Evolutionary conservation across 2,888 invertebrate species (phyloP), one percentile per base, ranked within the genome.

Genomic region (Itoplectis maculator): DNA sequence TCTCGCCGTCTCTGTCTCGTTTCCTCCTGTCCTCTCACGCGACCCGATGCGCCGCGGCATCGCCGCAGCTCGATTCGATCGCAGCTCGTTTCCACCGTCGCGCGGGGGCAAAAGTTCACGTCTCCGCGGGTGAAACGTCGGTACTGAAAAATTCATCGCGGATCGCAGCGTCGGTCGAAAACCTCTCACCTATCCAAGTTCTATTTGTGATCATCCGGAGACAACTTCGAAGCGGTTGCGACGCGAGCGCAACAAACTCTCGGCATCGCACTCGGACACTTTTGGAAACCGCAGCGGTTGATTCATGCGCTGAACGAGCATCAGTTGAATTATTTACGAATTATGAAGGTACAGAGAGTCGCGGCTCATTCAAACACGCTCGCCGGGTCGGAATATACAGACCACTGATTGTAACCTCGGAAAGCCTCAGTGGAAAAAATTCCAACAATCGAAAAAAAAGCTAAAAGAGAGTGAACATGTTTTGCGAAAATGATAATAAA

Each of bases 41-140:
- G 37, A n/a, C 69, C 29, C 23, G 20, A 29, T 47, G 29, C 15
- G 35, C n/a, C 6, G n/a, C 23, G 65, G 20, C 15, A 18, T 29
- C 18, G 35, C 35, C 8, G 6, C n/a, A 45, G 49, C 23, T n/a
- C 51, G 40, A 45, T 76, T 68, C 61, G 73, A 74, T 74, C 73
- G 72, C 68, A n/a, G n/a, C n/a, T n/a, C n/a, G 51, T 49, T 73
- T 47, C 68, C 42, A 23, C 72, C 72, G 59, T 59, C 59, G 51
- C 40, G n/a, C 18, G 73, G 72, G 88, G 87, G 83, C 87, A 87
- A 88, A 87, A 88, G 89, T 88, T 89, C 88, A 88, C 86, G 85
- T 82, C 84, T 87, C 72, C 77, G 5, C 29, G 2, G 65, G 85
- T 86, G 85, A 86, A 81, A 83, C 82, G 76, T 69, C 45, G 5